phyloP scores from a whole-genome alignment of 2,888 invertebrate genomes.

The Polymixis flavicincta region DNA sequence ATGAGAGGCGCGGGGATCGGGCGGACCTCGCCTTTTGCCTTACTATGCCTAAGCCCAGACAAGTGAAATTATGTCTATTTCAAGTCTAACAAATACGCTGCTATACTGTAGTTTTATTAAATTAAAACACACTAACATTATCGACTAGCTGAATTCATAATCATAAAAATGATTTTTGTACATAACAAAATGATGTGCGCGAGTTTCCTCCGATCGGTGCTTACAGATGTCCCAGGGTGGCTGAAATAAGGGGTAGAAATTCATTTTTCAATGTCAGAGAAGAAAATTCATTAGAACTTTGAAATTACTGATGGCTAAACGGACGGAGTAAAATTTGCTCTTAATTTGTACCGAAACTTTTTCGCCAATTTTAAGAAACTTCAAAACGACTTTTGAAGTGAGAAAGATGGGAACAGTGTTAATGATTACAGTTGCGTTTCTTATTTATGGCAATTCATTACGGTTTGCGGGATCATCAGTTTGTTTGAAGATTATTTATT shows the following conservation, averaged over 20 bases:
- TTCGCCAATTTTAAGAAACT: conserved; percentile 87
- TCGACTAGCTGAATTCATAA: background rate
- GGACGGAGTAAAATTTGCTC: conserved; percentile 90
- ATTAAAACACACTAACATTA: background rate
- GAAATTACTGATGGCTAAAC: conserved; percentile 90
- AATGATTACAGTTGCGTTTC: conserved; percentile 86
- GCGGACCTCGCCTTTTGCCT: conserved; percentile 68
- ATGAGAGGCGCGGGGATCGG: conserved; percentile 85
- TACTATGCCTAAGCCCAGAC: conserved; percentile 72
- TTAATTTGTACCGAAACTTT: conserved; percentile 90
- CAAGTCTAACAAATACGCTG: conserved; percentile 13
- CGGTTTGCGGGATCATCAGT: conserved; percentile 52
- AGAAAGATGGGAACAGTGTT: conserved; percentile 86
- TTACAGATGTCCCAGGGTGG: conserved; percentile 80
- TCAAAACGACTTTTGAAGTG: conserved; percentile 87
- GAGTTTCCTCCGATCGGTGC: conserved; percentile 67
- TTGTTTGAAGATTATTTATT: conserved; percentile 22
- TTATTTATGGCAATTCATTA: conserved; percentile 67
- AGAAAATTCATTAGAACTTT: conserved; percentile 91
- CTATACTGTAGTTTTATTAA: background rate
- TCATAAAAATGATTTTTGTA: conserved; percentile 44
- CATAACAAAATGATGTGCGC: conserved; percentile 68
- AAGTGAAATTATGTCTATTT: conserved; percentile 67
- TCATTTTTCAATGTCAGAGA: conserved; percentile 90
- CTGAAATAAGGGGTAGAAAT: conserved; percentile 84